Evolutionary conservation across 2,888 invertebrate genomes (phyloP).

Genomic region (Argyra leucocephala): DNA sequence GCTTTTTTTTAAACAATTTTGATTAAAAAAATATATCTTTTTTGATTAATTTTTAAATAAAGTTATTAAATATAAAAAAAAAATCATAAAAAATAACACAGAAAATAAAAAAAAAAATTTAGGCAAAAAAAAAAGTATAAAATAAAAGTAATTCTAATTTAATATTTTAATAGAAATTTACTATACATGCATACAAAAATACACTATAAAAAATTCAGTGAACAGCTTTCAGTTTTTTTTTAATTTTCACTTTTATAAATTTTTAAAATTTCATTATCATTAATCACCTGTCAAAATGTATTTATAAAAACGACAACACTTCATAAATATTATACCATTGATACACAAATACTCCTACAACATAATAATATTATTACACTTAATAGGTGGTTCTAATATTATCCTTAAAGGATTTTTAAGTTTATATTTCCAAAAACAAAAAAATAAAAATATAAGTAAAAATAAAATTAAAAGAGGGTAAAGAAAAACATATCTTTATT

Average conservation of each 20-base stretch:
- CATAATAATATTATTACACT: background rate
- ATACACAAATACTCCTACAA: background rate
- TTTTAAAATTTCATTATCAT: constrained; percentile 11
- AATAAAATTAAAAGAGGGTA: background rate
- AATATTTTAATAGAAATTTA: background rate
- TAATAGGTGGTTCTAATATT: background rate
- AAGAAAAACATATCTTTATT: no score
- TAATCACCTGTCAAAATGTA: background rate
- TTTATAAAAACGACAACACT: background rate
- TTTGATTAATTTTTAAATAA: no score
- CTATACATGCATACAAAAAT: background rate
- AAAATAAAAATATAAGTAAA: no score
- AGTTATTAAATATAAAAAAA: no score
- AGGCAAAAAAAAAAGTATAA: background rate
- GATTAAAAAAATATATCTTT: no score
- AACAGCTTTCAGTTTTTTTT: no score
- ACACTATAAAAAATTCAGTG: no score
- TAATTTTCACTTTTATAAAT: background rate
- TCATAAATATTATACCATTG: background rate
- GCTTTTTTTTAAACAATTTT: no score
- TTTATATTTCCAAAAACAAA: no score
- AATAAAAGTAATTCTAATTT: no score
- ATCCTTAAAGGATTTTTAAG: background rate
- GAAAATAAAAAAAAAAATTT: no score
- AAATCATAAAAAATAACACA: no score